Conservation (phyloP, 1,140 invertebrate species). For the Macrotrachela quadricornifera region DNA sequence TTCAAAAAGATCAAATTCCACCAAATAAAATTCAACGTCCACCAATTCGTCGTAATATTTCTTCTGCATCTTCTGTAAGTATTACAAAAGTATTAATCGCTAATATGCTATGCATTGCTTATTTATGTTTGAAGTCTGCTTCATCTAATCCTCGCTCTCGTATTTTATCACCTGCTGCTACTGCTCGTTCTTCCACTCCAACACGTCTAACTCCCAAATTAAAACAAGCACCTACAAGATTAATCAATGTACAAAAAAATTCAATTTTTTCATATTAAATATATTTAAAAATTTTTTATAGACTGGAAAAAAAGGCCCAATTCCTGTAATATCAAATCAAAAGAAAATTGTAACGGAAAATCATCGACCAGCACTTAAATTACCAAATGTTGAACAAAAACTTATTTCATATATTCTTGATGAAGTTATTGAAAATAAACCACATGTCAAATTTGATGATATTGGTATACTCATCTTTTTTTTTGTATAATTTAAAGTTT, state of each 20-base stretch:
- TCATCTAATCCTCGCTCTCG: too few relatives aligned
- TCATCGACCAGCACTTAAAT: neutral
- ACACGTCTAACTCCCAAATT: neutral
- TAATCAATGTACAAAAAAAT: neutral
- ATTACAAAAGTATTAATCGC: too few relatives aligned
- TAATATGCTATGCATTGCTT: too few relatives aligned
- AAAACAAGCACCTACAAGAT: neutral
- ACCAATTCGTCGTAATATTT: too few relatives aligned
- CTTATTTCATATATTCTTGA: constrained; percentile 25
- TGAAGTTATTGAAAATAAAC: constrained; percentile 26
- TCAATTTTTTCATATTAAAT: neutral
- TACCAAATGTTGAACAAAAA: constrained; percentile 23
- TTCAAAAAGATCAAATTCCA: too few relatives aligned
- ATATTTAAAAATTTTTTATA: neutral
- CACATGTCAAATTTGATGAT: constrained; percentile 23
- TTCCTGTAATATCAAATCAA: too few relatives aligned
- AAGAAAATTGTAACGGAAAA: neutral
- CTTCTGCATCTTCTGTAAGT: too few relatives aligned
- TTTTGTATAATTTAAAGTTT: too few relatives aligned
- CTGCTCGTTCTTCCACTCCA: neutral
- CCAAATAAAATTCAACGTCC: too few relatives aligned
- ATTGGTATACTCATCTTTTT: constrained; percentile 16
- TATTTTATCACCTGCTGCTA: too few relatives aligned
- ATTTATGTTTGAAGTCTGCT: too few relatives aligned
- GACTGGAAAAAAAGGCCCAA: neutral